phyloP scores from a whole-genome alignment of 92 coral and sea anemone species.

The Porites evermanni region DNA sequence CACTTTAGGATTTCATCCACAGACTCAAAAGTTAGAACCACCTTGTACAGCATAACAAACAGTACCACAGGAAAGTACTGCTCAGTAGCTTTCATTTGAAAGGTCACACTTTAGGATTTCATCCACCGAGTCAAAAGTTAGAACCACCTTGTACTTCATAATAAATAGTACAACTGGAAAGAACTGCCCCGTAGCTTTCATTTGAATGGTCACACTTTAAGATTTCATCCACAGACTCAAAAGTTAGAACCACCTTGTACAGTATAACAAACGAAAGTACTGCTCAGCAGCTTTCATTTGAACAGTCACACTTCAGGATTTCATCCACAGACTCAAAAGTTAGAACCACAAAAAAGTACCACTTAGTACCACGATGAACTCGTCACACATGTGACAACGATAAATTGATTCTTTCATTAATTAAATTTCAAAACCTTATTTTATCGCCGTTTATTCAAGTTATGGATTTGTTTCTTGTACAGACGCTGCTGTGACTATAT shows the following conservation, averaged over 20 bases:
- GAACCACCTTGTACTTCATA: too few species aligned
- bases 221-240: neutral
- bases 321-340: too few species aligned
- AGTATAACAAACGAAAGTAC: too few species aligned
- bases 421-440: neutral
- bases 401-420: neutral
- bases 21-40: neutral
- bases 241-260: neutral
- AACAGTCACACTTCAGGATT: too few species aligned
- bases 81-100: too few species aligned
- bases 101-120: too few species aligned
- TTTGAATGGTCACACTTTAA: neutral
- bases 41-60: neutral
- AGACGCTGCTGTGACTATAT: constrained; percentile 85
- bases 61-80: too few species aligned
- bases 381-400: neutral
- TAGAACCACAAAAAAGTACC: too few species aligned
- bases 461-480: constrained; percentile 11
- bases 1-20: neutral
- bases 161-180: too few species aligned
- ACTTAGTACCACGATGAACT: neutral
- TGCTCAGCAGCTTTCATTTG: too few species aligned
- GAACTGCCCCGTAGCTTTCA: too few species aligned
- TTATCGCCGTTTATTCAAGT: neutral
- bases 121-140: too few species aligned